Conservation (phyloP, 2,888 invertebrate species). For the Abscondita cerata region DNA sequence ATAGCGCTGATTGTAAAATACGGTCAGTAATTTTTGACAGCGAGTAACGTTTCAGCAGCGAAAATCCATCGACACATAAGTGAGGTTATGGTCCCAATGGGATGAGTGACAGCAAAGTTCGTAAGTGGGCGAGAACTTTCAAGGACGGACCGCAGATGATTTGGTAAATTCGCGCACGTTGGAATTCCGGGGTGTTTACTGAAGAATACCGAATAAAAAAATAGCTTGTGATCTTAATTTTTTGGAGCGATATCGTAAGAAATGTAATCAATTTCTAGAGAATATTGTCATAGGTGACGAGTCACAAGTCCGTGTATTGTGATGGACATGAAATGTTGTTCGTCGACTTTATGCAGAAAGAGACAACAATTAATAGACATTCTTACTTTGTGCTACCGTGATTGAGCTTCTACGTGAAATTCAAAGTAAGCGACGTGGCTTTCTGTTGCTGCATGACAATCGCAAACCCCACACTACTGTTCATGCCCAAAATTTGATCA, state of each 20-base stretch:
- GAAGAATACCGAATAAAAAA: no score
- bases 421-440: neutral
- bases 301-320: neutral
- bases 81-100: neutral
- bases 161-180: neutral
- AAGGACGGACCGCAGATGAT: neutral
- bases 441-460: conserved; percentile 2
- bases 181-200: neutral
- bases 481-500: neutral
- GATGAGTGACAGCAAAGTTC: neutral
- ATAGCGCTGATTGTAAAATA: neutral
- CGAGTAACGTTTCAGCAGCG: neutral
- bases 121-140: no score
- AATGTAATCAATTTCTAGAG: no score
- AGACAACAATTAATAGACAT: no score
- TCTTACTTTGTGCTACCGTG: neutral
- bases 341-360: neutral
- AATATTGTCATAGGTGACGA: no score
- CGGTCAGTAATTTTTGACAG: neutral
- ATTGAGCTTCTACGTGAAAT: neutral
- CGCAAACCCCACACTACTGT: neutral
- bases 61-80: neutral
- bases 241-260: no score
- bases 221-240: no score
- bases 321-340: neutral